Percentiles rank a stretch among this genome's conserved stretches.
phyloP scores from a whole-genome alignment of 2,113 vertebrate genomes.

The Marcusenius ussheri region DNA sequence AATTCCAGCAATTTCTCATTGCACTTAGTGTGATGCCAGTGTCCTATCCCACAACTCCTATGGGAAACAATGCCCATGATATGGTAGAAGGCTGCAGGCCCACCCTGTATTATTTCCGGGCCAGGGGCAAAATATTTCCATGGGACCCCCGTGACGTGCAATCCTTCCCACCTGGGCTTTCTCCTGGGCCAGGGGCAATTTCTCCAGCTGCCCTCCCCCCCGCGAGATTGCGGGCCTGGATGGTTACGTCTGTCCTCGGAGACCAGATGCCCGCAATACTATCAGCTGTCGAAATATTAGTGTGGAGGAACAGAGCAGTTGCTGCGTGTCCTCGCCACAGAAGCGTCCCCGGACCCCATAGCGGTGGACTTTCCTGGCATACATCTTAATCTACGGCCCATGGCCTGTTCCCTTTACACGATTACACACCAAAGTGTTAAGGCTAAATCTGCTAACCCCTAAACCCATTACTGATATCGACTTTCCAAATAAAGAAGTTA shows the following conservation, averaged over 20 bases:
- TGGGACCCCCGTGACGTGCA: background rate
- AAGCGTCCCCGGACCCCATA: background rate
- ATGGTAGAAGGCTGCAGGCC: background rate
- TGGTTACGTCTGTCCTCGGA: background rate
- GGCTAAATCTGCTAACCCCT: background rate
- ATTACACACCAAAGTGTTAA: background rate
- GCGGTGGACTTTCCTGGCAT: background rate
- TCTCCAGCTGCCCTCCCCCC: background rate
- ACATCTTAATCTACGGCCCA: background rate
- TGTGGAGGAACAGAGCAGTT: background rate
- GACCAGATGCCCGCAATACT: background rate
- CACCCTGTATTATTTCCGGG: background rate
- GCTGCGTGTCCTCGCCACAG: background rate
- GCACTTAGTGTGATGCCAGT: background rate
- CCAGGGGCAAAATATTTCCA: background rate
- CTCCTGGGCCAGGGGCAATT: background rate
- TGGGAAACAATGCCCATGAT: background rate
- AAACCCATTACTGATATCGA: background rate
- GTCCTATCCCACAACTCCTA: background rate
- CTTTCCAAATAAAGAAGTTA: slow-evolving; percentile 1
- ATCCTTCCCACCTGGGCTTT: background rate
- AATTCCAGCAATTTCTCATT: background rate
- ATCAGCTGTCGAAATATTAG: background rate
- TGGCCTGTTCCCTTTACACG: background rate
- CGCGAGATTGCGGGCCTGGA: background rate